These are phyloP conservation scores for Saxidomus purpurata DNA, from an alignment of 1,140 invertebrate species.

Conservation along the genomic window DNA sequence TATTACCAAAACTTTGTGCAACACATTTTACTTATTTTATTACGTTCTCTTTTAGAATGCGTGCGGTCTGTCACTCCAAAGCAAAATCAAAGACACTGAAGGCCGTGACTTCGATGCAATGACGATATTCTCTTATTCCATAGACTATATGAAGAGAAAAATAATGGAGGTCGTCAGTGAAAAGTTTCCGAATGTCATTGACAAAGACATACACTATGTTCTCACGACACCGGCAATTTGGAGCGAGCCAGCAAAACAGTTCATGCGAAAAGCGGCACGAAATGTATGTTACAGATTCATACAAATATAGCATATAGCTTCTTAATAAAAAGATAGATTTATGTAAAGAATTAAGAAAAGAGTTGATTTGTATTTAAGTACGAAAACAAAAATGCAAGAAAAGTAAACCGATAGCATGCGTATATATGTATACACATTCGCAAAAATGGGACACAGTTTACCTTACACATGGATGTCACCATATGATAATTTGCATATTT, in stretches of 20 bases:
- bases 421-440: too few species aligned
- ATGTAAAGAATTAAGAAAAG: too few species aligned
- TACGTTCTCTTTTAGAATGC: too few species aligned
- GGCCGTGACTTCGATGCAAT: constrained; percentile 30
- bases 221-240: constrained; percentile 55
- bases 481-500: too few species aligned
- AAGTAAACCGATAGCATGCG: too few species aligned
- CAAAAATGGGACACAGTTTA: too few species aligned
- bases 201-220: constrained; percentile 44
- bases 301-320: too few species aligned
- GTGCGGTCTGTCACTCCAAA: not conserved
- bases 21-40: not conserved
- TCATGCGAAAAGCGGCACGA: constrained; percentile 45
- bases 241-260: constrained; percentile 38
- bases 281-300: constrained; percentile 48
- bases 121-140: constrained; percentile 8
- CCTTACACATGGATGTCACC: too few species aligned
- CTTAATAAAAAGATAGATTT: too few species aligned
- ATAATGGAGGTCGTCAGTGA: constrained; percentile 12
- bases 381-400: too few species aligned
- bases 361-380: too few species aligned
- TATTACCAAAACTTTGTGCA: too few species aligned
- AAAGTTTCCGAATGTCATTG: not conserved
- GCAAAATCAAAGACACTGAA: constrained; percentile 24
- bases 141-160: constrained; percentile 31